Conservation (phyloP, 2,113 vertebrate genomes). For the Jacana jacana region DNA sequence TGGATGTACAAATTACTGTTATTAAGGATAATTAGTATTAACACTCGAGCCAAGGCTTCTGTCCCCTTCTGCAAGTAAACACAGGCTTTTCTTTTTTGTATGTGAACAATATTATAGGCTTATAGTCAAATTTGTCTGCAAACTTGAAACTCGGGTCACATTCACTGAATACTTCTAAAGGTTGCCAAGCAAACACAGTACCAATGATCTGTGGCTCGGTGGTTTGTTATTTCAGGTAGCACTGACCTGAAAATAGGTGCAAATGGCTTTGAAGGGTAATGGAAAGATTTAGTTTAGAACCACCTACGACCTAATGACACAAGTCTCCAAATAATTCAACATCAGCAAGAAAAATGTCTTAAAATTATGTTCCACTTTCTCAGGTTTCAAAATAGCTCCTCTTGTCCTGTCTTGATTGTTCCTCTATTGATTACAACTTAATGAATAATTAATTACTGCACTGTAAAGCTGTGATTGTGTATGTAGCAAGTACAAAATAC, state of each 20-base stretch:
- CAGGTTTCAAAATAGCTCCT: neutral
- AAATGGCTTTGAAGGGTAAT: neutral
- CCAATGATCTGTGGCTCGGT: neutral
- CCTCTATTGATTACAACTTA: neutral
- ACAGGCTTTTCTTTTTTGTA: neutral
- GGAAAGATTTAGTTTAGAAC: neutral
- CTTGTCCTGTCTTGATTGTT: neutral
- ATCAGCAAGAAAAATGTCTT: neutral
- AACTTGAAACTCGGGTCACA: neutral
- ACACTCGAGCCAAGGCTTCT: neutral
- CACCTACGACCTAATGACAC: neutral
- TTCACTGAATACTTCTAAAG: neutral
- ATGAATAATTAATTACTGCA: neutral
- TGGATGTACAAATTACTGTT: conserved; percentile 3
- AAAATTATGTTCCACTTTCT: neutral
- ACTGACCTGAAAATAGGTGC: neutral
- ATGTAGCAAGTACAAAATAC: neutral
- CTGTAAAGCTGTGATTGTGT: neutral
- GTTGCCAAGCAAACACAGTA: neutral
- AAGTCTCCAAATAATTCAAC: neutral
- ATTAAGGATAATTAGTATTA: conserved; percentile 3
- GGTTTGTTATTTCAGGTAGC: neutral
- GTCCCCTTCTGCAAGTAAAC: neutral
- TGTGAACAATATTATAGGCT: neutral
- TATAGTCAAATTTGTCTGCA: neutral